These are phyloP conservation scores for Zoanthus solanderi DNA, from an alignment of 92 coral and sea anemone species.

Conservation along the genomic window DNA sequence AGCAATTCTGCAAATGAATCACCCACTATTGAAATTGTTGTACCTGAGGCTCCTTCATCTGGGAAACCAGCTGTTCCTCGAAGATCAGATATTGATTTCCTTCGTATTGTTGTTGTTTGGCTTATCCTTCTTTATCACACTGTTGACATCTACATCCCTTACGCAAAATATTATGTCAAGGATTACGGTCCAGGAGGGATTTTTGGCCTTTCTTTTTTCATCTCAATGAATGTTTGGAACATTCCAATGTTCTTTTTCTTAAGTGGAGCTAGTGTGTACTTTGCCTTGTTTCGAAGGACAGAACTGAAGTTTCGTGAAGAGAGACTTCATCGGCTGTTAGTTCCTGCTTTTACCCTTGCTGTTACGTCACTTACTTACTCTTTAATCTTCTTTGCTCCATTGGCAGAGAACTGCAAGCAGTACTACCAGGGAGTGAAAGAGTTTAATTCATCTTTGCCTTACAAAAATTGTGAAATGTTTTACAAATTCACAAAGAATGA, in stretches of 20 bases:
- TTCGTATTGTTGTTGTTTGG: slow-evolving; percentile 12
- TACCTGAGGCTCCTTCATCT: background rate
- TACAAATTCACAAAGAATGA: slow-evolving; percentile 2
- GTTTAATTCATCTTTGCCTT: background rate
- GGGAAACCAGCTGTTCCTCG: background rate
- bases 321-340: slow-evolving; percentile 10
- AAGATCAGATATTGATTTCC: slow-evolving; percentile 1
- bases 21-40: background rate
- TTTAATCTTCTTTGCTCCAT: background rate
- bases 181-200: background rate
- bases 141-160: background rate
- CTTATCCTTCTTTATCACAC: slow-evolving; percentile 14
- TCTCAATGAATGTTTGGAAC: slow-evolving; percentile 18
- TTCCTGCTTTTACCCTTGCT: slow-evolving; percentile 13
- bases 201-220: background rate
- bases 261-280: slow-evolving; percentile 12
- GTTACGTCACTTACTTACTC: background rate
- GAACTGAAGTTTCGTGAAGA: slow-evolving; percentile 10
- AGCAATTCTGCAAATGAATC: background rate
- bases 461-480: background rate
- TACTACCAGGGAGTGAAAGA: slow-evolving; percentile 13
- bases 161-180: background rate
- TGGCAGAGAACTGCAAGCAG: background rate
- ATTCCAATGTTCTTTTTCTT: slow-evolving; percentile 30
- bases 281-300: slow-evolving; percentile 17